These are phyloP conservation scores for Carposina sasakii DNA, from an alignment of 1,140 invertebrate genomes.

Conservation along the genomic window DNA sequence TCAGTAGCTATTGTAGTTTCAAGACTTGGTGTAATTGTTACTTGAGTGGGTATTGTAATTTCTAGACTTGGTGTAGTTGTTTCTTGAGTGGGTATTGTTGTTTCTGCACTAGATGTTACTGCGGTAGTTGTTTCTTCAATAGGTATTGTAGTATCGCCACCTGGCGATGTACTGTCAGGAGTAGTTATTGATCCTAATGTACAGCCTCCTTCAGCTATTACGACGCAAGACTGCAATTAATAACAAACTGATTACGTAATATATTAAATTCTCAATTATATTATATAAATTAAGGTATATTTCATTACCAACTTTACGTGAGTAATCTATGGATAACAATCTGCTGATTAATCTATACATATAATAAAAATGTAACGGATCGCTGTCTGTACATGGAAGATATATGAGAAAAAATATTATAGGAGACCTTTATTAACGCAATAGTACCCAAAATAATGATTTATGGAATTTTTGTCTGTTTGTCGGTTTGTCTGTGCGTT, in stretches of 20 bases:
- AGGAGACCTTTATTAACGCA: no score
- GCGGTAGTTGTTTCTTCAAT: background rate
- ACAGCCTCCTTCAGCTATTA: constrained; percentile 15
- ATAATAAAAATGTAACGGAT: background rate
- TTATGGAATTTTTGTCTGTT: no score
- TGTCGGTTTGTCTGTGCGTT: no score
- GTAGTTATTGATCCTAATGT: constrained; percentile 8
- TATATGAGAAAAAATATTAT: background rate
- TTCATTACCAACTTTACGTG: background rate
- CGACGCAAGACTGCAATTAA: constrained; percentile 14
- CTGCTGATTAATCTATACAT: background rate
- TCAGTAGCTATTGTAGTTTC: background rate
- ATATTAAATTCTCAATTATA: background rate
- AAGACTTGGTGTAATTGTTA: no score
- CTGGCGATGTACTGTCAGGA: background rate
- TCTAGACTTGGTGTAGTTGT: constrained; percentile 3
- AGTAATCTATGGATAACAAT: background rate
- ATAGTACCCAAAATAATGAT: no score
- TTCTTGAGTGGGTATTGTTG: background rate
- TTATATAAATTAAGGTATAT: background rate
- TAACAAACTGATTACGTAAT: background rate
- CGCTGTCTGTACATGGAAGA: background rate
- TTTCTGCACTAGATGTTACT: background rate
- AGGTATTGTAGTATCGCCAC: background rate
- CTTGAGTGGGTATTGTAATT: no score